A percentile compares a stretch with the other conserved stretches of the same genome.
Conservation (phyloP, 2,888 invertebrate species). For the Stegana nigrithorax region DNA sequence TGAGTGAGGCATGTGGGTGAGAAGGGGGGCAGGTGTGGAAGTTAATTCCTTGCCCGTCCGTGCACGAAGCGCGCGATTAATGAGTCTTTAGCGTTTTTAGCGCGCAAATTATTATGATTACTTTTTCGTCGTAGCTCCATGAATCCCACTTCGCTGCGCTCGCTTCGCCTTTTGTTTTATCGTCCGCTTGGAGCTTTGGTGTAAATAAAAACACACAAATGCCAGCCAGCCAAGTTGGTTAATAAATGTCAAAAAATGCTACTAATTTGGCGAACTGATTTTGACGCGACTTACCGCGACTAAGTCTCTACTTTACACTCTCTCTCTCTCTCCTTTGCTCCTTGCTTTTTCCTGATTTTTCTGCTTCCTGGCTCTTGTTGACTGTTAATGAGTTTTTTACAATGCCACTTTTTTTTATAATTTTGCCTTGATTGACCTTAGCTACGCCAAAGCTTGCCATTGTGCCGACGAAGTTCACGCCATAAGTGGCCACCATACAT, state of each 20-base stretch:
- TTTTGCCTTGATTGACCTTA: neutral
- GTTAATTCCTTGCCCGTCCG: slow-evolving; percentile 14
- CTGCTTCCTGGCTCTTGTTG: slow-evolving; percentile 42
- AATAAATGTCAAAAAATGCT: slow-evolving; percentile 45
- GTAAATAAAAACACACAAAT: neutral
- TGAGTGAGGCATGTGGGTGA: too few species aligned
- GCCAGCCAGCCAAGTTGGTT: slow-evolving; percentile 30
- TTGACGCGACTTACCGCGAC: slow-evolving; percentile 60
- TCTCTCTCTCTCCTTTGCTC: too few species aligned
- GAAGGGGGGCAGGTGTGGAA: too few species aligned
- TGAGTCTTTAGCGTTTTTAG: slow-evolving; percentile 61
- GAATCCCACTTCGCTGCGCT: neutral
- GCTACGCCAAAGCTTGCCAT: neutral
- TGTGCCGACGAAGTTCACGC: neutral
- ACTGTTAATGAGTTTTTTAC: slow-evolving; percentile 55
- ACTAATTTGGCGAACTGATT: slow-evolving; percentile 55
- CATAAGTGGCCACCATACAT: slow-evolving; percentile 10
- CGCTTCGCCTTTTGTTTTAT: neutral
- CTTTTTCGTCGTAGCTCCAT: slow-evolving; percentile 20
- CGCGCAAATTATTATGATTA: slow-evolving; percentile 50
- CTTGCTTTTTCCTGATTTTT: too few species aligned
- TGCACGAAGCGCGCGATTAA: slow-evolving; percentile 50
- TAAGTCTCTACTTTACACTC: too few species aligned
- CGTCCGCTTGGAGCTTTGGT: neutral
- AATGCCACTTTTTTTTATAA: neutral